Percentiles rank a stretch among this genome's conserved stretches.
Conservation (phyloP, 2,888 invertebrate genomes). For the Cerastis leucographa region DNA sequence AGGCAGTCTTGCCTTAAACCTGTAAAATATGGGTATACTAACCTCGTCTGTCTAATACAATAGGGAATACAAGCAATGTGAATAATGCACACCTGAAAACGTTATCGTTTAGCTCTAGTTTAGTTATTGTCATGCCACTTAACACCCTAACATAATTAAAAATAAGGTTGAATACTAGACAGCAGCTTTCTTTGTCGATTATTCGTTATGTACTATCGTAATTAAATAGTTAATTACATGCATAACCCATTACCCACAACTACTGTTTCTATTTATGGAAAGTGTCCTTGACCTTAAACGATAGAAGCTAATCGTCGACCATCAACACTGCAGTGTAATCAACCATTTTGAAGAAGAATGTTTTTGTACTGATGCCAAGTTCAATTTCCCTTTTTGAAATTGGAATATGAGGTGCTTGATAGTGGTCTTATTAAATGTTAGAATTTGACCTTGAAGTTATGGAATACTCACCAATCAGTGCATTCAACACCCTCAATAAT, state of each 20-base stretch:
- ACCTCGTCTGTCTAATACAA: not conserved
- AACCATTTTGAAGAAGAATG: conserved; percentile 30
- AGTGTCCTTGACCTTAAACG: conserved; percentile 48
- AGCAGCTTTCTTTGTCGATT: not conserved
- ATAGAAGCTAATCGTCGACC: conserved; percentile 7
- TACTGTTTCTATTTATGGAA: conserved; percentile 29
- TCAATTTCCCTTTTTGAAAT: not conserved
- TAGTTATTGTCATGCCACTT: not conserved
- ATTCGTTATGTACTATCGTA: not conserved
- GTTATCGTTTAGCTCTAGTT: not conserved
- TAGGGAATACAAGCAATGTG: not conserved
- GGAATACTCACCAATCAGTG: not conserved
- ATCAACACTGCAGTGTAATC: conserved; percentile 50
- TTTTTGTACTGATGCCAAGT: conserved; percentile 17
- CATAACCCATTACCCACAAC: conserved; percentile 1
- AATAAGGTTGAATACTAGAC: not conserved
- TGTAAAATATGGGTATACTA: not conserved
- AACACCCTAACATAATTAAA: not conserved
- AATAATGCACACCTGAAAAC: not conserved
- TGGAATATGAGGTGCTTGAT: not conserved
- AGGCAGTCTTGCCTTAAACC: no score
- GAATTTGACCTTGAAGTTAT: conserved; percentile 24
- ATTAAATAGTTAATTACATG: conserved; percentile 18
- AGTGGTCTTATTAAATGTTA: not conserved
- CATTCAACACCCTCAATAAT: not conserved